Evolutionary conservation across 2,797 vertebrate species (phyloP).

Genomic region (Phrynocephalus guinanensis): DNA sequence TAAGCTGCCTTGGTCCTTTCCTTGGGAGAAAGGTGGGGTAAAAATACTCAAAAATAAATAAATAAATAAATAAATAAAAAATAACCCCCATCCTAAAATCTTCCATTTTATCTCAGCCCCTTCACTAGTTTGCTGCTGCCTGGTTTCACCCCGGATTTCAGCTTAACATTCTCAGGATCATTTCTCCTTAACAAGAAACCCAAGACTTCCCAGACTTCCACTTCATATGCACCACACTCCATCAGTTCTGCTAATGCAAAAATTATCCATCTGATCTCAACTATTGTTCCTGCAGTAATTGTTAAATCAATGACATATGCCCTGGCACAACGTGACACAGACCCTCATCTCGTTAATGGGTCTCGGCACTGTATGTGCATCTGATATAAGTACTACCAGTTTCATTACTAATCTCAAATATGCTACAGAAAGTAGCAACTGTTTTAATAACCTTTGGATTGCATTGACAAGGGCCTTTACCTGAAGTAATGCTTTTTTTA

Average conservation of each 20-base stretch:
- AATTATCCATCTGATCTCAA: constrained; percentile 55
- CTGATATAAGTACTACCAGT: constrained; percentile 41
- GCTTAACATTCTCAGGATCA: constrained; percentile 53
- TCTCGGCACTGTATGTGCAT: constrained; percentile 42
- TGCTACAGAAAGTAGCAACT: constrained; percentile 44
- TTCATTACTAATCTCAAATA: constrained; percentile 56
- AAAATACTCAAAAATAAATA: too few relatives aligned
- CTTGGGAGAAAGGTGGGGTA: too few relatives aligned
- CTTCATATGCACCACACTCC: constrained; percentile 43
- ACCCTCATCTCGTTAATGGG: constrained; percentile 53
- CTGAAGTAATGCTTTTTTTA: constrained; percentile 1
- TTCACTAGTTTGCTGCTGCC: not conserved
- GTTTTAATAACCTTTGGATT: constrained; percentile 58
- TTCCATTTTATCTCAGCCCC: constrained; percentile 18
- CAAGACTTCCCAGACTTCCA: constrained; percentile 39
- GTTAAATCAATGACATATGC: constrained; percentile 61
- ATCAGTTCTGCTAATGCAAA: constrained; percentile 52
- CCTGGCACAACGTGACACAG: constrained; percentile 32
- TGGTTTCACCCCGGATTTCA: constrained; percentile 39
- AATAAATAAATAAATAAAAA: too few relatives aligned
- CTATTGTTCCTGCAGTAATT: constrained; percentile 58
- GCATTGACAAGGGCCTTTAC: constrained; percentile 33
- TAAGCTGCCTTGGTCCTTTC: too few relatives aligned
- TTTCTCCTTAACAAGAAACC: constrained; percentile 59
- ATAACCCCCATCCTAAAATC: not conserved